Conservation (phyloP, 1,140 invertebrate genomes). For the Caenorhabditis inopinata region DNA sequence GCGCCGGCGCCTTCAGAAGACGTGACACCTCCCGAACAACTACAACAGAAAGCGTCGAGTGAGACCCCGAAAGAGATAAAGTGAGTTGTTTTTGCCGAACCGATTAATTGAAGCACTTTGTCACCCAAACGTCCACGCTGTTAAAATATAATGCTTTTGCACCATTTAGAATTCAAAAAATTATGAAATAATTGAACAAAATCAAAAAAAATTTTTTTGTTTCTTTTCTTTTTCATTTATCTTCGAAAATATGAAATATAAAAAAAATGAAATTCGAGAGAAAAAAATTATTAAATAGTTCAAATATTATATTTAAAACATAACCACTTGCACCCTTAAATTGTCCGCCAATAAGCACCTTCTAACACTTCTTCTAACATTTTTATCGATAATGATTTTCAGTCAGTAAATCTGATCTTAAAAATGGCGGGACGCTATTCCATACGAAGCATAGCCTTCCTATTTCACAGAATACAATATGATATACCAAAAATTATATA, state of each 20-base stretch:
- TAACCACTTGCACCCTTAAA: too few species aligned
- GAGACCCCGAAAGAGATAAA: constrained; percentile 23
- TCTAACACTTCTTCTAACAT: too few species aligned
- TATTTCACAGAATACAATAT: background rate
- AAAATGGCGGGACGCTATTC: background rate
- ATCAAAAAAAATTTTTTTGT: too few species aligned
- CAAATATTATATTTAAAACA: too few species aligned
- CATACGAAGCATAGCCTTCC: background rate
- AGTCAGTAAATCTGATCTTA: background rate
- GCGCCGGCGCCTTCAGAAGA: background rate
- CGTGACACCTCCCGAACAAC: background rate
- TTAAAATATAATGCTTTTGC: background rate
- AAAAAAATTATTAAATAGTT: too few species aligned
- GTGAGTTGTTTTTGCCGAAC: constrained; percentile 16
- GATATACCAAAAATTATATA: background rate
- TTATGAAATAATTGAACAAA: background rate
- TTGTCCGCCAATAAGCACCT: too few species aligned
- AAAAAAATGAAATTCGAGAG: too few species aligned
- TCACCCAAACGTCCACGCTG: background rate
- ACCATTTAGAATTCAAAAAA: background rate
- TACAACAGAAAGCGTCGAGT: background rate
- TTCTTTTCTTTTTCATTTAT: too few species aligned
- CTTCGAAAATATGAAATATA: too few species aligned
- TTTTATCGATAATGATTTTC: background rate
- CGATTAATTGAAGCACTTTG: background rate